Base-by-base conservation (phyloP, 2,797 vertebrate genomes). In the Cirrhinus mrigala region DNA sequence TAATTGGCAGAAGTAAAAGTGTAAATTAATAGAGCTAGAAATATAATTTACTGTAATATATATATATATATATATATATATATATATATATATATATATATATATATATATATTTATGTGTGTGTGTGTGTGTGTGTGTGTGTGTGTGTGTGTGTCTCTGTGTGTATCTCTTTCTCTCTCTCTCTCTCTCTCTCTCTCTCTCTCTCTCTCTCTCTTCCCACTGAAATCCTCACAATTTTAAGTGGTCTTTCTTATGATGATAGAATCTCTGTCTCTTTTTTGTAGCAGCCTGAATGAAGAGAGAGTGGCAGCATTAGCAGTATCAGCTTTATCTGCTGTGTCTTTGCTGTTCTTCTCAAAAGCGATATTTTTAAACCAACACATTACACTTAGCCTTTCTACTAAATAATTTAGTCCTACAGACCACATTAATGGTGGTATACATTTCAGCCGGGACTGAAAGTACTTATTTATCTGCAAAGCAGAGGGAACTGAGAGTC, bases 331-430 rank as follows among this genome's bases (percentile, higher is more conserved):
- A 87, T 84, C 75, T 81, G 81, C 81, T 90, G 81, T 76, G 82
- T 89, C 90, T 87, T 76, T 29, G 50, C 75, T 52, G 62, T 81
- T 87, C 75, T 90, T 89, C 78, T 90, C 89, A 84, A 88, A 87
- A 86, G 88, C 89, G 88, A 90, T 92, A 90, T 92, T 92, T 92
- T 93, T 90, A 93, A 92, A 90, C 89, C 84, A 86, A 92, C 93
- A 92, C 91, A 91, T 92, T 92, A 93, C 93, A 93, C 92, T 94
- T 93, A 94, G 94, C 91, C 88, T 88, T 87, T 80, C 73, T 15
- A 2, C 78, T 95, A 89, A 94, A 95, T 95, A 90, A 94, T 95
- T 94, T 78, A 95, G 87, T 88, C 89, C 89, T 89, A 86, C 91
- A 93, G 94, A 93, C 89, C 90, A 83, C 91, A 92, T 94, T 93